phyloP scores from a whole-genome alignment of 2,113 vertebrate genomes.

The Lepus timidus region DNA sequence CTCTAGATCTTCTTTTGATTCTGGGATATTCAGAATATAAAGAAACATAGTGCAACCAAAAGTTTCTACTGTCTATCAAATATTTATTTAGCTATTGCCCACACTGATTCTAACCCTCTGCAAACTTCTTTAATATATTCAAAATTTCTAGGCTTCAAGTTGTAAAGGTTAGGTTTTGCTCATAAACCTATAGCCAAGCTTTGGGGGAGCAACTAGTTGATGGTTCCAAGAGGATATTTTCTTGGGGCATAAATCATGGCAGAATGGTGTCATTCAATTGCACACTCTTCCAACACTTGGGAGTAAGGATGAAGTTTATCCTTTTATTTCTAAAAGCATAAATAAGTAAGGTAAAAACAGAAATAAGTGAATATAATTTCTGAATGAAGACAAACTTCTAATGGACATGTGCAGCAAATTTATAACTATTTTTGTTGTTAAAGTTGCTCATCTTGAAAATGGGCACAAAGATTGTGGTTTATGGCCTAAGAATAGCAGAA shows the following conservation, averaged over 20 bases:
- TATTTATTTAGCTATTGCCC: slow-evolving; percentile 14
- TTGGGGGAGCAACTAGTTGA: background rate
- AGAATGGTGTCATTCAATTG: background rate
- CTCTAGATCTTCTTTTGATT: slow-evolving; percentile 4
- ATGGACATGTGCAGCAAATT: background rate
- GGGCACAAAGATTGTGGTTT: background rate
- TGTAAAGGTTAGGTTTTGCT: slow-evolving; percentile 10
- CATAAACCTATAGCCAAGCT: background rate
- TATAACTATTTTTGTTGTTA: background rate
- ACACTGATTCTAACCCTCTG: background rate
- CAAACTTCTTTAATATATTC: slow-evolving; percentile 39
- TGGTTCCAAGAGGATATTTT: background rate
- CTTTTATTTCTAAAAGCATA: background rate
- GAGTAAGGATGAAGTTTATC: background rate
- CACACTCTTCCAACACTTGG: background rate
- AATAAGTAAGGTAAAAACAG: background rate
- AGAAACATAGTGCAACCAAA: background rate
- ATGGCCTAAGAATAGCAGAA: slow-evolving; percentile 42
- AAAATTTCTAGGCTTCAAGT: slow-evolving; percentile 32
- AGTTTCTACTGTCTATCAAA: slow-evolving; percentile 25
- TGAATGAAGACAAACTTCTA: slow-evolving; percentile 17
- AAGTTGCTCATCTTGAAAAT: background rate
- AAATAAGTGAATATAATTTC: slow-evolving; percentile 10
- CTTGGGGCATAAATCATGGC: background rate
- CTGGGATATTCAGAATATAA: slow-evolving; percentile 46